Evolutionary conservation across 2,888 invertebrate genomes (phyloP).

Genomic region (Galerucella nymphaeae): DNA sequence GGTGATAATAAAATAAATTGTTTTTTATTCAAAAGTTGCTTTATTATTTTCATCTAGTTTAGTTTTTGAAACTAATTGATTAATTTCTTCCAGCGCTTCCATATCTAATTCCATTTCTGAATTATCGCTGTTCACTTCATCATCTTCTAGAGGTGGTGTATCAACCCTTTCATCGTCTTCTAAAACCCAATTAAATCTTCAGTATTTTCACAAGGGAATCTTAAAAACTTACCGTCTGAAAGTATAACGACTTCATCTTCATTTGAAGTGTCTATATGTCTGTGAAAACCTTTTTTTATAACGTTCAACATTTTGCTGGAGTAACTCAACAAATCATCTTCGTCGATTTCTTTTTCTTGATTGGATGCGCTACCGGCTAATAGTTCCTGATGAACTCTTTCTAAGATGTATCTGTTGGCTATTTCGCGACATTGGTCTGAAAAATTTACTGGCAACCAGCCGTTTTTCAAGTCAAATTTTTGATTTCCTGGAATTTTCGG

Average conservation of each 20-base stretch:
- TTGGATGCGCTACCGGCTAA: slow-evolving; percentile 45
- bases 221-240: slow-evolving; percentile 44
- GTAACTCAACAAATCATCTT: slow-evolving; percentile 38
- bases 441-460: slow-evolving; percentile 81
- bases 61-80: slow-evolving; percentile 50
- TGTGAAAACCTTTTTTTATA: slow-evolving; percentile 48
- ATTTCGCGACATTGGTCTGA: slow-evolving; percentile 79
- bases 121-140: slow-evolving; percentile 45
- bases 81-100: slow-evolving; percentile 59
- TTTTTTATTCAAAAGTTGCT: no score
- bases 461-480: slow-evolving; percentile 78
- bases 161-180: slow-evolving; percentile 44
- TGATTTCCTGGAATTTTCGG: slow-evolving; percentile 71
- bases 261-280: slow-evolving; percentile 16
- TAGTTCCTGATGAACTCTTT: slow-evolving; percentile 52
- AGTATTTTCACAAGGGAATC: not conserved
- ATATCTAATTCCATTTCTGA: slow-evolving; percentile 56
- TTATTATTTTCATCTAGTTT: slow-evolving; percentile 10
- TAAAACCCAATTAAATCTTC: slow-evolving; percentile 9
- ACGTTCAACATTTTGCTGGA: slow-evolving; percentile 54
- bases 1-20: no score
- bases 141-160: slow-evolving; percentile 37
- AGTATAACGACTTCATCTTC: slow-evolving; percentile 41
- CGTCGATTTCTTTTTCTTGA: slow-evolving; percentile 22
- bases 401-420: slow-evolving; percentile 68